phyloP scores from a whole-genome alignment of 2,888 invertebrate genomes.

The Leucania comma region DNA sequence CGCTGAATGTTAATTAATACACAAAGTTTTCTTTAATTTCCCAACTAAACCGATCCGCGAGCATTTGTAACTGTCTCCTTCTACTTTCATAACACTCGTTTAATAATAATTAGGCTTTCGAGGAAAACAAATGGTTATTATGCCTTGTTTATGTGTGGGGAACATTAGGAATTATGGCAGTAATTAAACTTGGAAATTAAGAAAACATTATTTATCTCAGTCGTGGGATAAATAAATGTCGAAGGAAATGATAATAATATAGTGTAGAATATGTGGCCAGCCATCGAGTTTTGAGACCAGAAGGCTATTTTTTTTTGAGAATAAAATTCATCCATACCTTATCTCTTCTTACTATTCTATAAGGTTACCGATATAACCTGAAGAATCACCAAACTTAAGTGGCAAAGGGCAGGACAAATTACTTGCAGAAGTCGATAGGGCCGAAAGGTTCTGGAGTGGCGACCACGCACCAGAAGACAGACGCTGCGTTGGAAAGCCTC shows the following conservation, averaged over 20 bases:
- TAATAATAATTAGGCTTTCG: slow-evolving; percentile 36
- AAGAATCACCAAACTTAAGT: no score
- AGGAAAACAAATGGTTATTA: slow-evolving; percentile 8
- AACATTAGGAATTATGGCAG: background rate
- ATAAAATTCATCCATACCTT: no score
- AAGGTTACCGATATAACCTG: no score
- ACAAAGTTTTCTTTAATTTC: slow-evolving; percentile 52
- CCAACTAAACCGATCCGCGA: slow-evolving; percentile 38
- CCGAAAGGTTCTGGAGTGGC: no score
- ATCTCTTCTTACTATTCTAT: no score
- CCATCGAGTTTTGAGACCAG: no score
- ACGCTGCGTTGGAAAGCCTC: no score
- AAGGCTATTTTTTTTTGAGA: no score
- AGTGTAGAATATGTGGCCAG: background rate
- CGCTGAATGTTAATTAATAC: slow-evolving; percentile 56
- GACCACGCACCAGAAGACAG: no score
- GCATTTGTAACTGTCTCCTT: slow-evolving; percentile 44
- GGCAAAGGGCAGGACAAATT: no score
- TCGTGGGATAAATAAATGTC: background rate
- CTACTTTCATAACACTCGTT: slow-evolving; percentile 37
- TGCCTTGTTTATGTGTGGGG: slow-evolving; percentile 24
- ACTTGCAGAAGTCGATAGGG: no score
- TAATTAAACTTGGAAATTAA: slow-evolving; percentile 4
- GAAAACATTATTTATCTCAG: background rate
- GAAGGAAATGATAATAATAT: background rate